Evolutionary conservation across 2,113 vertebrate genomes (phyloP).

Genomic region (Neotoma lepida): DNA sequence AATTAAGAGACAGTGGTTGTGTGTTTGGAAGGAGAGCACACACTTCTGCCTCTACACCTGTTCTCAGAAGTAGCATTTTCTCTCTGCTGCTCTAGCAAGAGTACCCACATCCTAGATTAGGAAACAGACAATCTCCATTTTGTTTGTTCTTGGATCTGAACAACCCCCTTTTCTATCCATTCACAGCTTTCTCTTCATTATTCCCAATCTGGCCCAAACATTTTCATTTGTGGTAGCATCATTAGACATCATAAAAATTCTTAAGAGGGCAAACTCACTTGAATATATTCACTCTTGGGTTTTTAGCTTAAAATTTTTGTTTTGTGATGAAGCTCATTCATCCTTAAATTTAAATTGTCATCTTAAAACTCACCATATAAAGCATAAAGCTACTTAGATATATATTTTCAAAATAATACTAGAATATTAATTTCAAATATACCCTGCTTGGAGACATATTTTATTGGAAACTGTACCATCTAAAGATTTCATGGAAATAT

Average conservation of each 20-base stretch:
- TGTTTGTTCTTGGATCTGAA: neutral
- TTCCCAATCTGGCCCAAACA: neutral
- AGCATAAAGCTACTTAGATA: neutral
- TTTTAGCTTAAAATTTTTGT: neutral
- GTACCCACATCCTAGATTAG: neutral
- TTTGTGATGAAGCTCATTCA: conserved; percentile 4
- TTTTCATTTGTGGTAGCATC: neutral
- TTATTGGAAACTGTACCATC: neutral
- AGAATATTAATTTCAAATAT: neutral
- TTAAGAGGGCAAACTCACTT: neutral
- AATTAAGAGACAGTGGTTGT: neutral
- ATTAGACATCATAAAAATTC: neutral
- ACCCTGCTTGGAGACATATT: neutral
- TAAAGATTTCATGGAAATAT: neutral
- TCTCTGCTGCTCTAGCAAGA: neutral
- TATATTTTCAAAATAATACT: neutral
- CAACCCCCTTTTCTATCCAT: neutral
- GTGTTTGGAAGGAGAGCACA: neutral
- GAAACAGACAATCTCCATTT: neutral
- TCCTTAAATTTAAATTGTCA: neutral
- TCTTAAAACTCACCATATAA: neutral
- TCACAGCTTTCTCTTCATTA: neutral
- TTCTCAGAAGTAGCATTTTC: neutral
- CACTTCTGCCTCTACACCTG: neutral
- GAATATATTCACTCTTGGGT: neutral